Conservation (phyloP, 1,140 invertebrate species). For the Magallana angulata region DNA sequence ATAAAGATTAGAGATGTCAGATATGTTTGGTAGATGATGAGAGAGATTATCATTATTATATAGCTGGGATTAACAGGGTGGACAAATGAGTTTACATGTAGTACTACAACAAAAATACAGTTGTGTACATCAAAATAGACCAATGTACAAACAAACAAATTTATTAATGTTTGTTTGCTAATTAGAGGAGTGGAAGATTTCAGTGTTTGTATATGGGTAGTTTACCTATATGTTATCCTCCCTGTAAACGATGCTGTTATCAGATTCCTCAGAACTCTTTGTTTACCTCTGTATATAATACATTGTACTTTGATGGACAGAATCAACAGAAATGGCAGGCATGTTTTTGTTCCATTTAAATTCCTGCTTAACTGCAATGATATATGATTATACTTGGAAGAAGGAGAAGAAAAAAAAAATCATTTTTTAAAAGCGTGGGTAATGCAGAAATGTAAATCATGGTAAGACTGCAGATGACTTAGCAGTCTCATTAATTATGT, state of each 20-base stretch:
- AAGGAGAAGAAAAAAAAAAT: background rate
- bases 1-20: too few relatives aligned
- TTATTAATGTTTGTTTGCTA: too few relatives aligned
- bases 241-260: background rate
- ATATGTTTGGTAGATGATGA: too few relatives aligned
- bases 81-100: too few relatives aligned
- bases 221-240: background rate
- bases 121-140: too few relatives aligned
- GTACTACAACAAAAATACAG: too few relatives aligned
- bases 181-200: too few relatives aligned
- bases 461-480: slow-evolving; percentile 24
- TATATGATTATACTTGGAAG: background rate
- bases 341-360: background rate
- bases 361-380: background rate
- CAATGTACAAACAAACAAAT: too few relatives aligned
- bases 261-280: background rate
- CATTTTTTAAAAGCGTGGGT: background rate
- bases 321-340: slow-evolving; percentile 1
- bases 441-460: slow-evolving; percentile 20
- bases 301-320: slow-evolving; percentile 9
- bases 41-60: too few relatives aligned
- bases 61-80: too few relatives aligned
- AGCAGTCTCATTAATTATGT: slow-evolving; percentile 29
- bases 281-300: background rate
- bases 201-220: background rate